Evolutionary conservation across 2,797 vertebrate species (phyloP), one percentile per base, ranked within the genome.

Genomic region (Podargus strigoides): DNA sequence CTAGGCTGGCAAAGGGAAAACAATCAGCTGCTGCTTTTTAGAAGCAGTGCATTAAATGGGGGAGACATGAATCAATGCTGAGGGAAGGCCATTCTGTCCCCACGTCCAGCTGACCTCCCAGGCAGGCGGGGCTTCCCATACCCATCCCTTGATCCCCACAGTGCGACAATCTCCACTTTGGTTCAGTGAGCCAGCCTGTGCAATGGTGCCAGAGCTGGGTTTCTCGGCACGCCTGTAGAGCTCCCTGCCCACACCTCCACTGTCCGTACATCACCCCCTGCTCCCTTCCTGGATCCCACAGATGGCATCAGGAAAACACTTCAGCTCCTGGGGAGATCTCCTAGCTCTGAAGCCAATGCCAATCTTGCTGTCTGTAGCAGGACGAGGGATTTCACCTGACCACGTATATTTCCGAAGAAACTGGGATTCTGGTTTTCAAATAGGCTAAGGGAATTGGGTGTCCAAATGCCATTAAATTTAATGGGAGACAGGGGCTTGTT

Each of bases 391-490:
- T 95, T 87, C 52, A 90, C 74, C 68, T 87, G 81, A 89, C 70
- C 78, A 74, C 4, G 8, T 52, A 6, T 19, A 39, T 74, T 92
- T 78, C 62, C 76, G 63, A 63, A 80, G 82, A 93, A 93, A 92
- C 85, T 19, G 37, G 24, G 62, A 84, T 93, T 91, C 69, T 86
- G 42, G 19, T 73, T 96, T 95, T 86, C 94, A 96, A 95, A 96
- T 88, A 92, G 83, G 92, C 70, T 96, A 84, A 93, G 95, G 91
- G 93, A 96, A 96, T 93, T 95, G 56, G 81, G 84, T 91, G 93
- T 95, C 87, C 93, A 94, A 97, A 96, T 0, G n/a, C 89, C 93
- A 94, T 93, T 95, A 96, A 90, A 95, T 87, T 70, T 95, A 94
- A 96, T 56, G 85, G 76, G 89, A 93, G 63, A 76, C 42, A 74